These are phyloP conservation scores for Xylota sylvarum DNA, from an alignment of 2,888 invertebrate genomes.

Conservation along the genomic window DNA sequence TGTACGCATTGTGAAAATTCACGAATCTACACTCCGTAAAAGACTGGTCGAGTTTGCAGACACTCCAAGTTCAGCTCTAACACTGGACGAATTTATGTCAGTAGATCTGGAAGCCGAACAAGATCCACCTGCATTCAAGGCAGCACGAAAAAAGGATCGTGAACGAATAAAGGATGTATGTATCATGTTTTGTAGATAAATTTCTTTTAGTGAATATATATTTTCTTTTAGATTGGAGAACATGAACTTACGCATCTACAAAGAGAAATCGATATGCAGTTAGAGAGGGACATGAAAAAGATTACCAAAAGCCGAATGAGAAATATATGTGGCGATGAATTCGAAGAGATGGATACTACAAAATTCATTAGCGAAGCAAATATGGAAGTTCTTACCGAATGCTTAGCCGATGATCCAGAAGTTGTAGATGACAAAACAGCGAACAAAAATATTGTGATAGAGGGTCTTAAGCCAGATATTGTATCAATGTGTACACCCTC, in stretches of 20 bases:
- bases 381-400: conserved; percentile 84
- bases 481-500: conserved; percentile 91
- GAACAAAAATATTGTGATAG: conserved; percentile 79
- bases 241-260: conserved; percentile 92
- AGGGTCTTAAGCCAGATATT: conserved; percentile 88
- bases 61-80: conserved; percentile 97
- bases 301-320: conserved; percentile 81
- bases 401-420: conserved; percentile 81
- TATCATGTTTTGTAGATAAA: neutral
- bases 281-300: conserved; percentile 88
- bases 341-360: conserved; percentile 84
- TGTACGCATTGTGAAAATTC: conserved; percentile 97
- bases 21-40: conserved; percentile 96
- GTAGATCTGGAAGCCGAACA: conserved; percentile 98
- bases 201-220: neutral
- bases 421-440: conserved; percentile 56
- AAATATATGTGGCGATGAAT: conserved; percentile 79
- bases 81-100: conserved; percentile 98
- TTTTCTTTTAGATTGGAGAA: conserved; percentile 84
- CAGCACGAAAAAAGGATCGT: conserved; percentile 94
- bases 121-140: conserved; percentile 97
- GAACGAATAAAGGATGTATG: conserved; percentile 92
- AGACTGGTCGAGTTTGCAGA: conserved; percentile 97
- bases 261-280: conserved; percentile 92
- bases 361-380: conserved; percentile 85